These are phyloP conservation scores for Leucophenga montana DNA, from an alignment of 2,888 invertebrate genomes.

Conservation along the genomic window DNA sequence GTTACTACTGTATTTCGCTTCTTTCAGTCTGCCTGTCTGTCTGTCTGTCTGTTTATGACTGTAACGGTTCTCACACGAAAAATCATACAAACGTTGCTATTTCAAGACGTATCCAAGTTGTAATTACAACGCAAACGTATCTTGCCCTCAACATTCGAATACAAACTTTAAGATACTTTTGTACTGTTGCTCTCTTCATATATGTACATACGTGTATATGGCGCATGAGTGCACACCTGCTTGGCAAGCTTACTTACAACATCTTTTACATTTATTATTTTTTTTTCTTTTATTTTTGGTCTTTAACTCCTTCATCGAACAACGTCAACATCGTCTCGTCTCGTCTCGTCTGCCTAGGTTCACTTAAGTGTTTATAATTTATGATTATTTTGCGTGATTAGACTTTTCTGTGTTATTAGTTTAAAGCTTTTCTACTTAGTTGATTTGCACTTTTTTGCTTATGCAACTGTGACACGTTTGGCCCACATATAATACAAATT, in stretches of 20 bases:
- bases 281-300: slow-evolving; percentile 20
- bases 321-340: too few species aligned
- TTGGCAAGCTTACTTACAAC: background rate
- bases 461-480: background rate
- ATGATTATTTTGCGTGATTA: slow-evolving; percentile 61
- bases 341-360: slow-evolving; percentile 1
- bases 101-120: background rate
- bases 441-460: slow-evolving; percentile 12
- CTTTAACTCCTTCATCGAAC: too few species aligned
- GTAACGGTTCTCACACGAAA: slow-evolving; percentile 65
- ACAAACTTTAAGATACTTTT: slow-evolving; percentile 1
- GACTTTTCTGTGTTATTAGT: slow-evolving; percentile 57
- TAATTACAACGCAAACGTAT: background rate
- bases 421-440: slow-evolving; percentile 42
- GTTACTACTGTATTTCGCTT: background rate
- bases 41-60: slow-evolving; percentile 34
- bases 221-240: slow-evolving; percentile 5
- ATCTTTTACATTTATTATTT: background rate
- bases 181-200: background rate
- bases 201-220: background rate
- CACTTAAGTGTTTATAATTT: slow-evolving; percentile 55
- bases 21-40: too few species aligned
- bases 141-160: slow-evolving; percentile 14
- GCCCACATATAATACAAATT: background rate
- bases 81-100: slow-evolving; percentile 35